phyloP scores from a whole-genome alignment of 2,888 invertebrate genomes.

The Pharmacophagus antenor region DNA sequence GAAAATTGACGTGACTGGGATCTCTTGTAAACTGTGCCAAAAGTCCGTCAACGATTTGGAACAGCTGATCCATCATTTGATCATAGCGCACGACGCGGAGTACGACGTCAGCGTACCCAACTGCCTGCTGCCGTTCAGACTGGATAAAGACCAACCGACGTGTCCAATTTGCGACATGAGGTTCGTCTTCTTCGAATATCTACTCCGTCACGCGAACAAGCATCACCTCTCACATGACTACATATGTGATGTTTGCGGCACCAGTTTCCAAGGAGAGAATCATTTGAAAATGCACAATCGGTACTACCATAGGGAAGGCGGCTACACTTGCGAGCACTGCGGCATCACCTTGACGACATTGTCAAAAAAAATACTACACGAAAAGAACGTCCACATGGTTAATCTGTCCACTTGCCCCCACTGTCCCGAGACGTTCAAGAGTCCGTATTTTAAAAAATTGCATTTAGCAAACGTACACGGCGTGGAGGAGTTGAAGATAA shows the following conservation, averaged over 20 bases:
- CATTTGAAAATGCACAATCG: conserved; percentile 73
- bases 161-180: conserved; percentile 70
- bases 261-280: conserved; percentile 73
- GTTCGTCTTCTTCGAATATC: conserved; percentile 70
- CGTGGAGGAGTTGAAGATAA: conserved; percentile 69
- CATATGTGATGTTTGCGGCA: conserved; percentile 72
- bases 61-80: conserved; percentile 66
- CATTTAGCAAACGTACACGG: conserved; percentile 70
- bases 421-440: conserved; percentile 71
- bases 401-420: conserved; percentile 65
- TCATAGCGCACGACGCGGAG: conserved; percentile 71
- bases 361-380: conserved; percentile 70
- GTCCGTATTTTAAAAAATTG: conserved; percentile 67
- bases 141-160: conserved; percentile 63
- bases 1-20: conserved; percentile 67
- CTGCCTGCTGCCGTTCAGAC: conserved; percentile 66
- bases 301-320: conserved; percentile 70
- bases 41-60: conserved; percentile 56
- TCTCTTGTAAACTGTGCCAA: conserved; percentile 63
- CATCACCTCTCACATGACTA: conserved; percentile 70
- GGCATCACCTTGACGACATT: conserved; percentile 70
- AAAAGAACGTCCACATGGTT: conserved; percentile 66
- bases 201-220: conserved; percentile 69
- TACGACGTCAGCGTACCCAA: conserved; percentile 69
- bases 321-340: conserved; percentile 69